phyloP scores from a whole-genome alignment of 2,113 vertebrate species.

The Bambusicola thoracicus region DNA sequence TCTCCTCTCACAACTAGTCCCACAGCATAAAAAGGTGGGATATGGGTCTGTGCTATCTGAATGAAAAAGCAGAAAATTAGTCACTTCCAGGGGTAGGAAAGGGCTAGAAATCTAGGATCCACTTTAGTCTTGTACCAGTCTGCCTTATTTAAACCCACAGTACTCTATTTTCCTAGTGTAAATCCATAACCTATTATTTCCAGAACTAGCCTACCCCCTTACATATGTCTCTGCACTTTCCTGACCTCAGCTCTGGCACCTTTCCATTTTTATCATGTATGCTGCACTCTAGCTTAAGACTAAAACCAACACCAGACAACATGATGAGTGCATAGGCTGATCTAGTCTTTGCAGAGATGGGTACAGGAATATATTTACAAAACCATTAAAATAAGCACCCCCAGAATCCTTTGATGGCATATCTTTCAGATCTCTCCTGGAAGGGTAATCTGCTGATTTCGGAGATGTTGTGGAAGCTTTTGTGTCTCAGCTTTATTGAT shows the following conservation, averaged over 20 bases:
- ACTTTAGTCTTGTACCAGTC: neutral
- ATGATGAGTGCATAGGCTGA: neutral
- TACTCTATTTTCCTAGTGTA: neutral
- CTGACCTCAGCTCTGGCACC: neutral
- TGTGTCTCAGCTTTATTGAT: neutral
- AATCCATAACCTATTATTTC: neutral
- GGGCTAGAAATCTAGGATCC: neutral
- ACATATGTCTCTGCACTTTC: neutral
- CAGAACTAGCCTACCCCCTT: neutral
- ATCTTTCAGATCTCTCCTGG: neutral
- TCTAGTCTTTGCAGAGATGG: neutral
- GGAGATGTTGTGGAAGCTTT: neutral
- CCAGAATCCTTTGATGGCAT: neutral
- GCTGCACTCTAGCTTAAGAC: neutral
- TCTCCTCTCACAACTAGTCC: neutral
- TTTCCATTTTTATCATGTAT: neutral
- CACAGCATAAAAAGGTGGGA: neutral
- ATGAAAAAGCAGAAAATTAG: neutral
- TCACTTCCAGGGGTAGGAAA: neutral
- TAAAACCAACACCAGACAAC: neutral
- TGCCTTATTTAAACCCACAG: neutral
- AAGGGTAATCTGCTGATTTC: neutral
- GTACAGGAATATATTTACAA: neutral
- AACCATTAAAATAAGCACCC: neutral
- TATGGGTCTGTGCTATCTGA: neutral